A percentile compares a stretch with the other conserved stretches of the same genome.
phyloP scores from a whole-genome alignment of 2,797 vertebrate species.

The Intellagama lesueurii region DNA sequence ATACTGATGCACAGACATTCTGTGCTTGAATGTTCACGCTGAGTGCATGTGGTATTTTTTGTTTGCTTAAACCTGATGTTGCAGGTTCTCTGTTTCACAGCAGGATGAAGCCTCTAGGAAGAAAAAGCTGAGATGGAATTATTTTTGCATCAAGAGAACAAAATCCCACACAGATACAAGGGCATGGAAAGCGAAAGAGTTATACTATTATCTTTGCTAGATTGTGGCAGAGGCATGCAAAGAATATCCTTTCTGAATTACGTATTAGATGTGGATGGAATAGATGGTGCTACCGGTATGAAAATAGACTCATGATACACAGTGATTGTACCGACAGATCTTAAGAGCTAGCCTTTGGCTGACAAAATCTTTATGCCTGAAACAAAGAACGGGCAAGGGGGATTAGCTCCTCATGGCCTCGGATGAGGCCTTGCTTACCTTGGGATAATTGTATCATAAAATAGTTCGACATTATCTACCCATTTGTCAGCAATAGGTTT shows the following conservation, averaged over 20 bases:
- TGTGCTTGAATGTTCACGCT: not conserved
- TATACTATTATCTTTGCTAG: not conserved
- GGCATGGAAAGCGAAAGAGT: not conserved
- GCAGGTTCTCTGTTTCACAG: not conserved
- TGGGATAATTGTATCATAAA: conserved; percentile 72
- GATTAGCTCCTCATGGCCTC: conserved; percentile 37
- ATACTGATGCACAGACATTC: not conserved
- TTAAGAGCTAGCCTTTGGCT: conserved; percentile 48
- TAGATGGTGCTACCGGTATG: not conserved
- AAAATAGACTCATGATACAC: not conserved
- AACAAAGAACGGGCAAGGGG: conserved; percentile 24
- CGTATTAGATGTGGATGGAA: not conserved
- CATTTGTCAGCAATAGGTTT: conserved; percentile 70
- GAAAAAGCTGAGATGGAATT: not conserved
- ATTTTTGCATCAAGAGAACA: not conserved
- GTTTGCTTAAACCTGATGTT: not conserved
- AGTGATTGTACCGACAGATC: conserved; percentile 14
- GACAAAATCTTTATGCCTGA: conserved; percentile 41
- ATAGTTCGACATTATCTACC: conserved; percentile 78
- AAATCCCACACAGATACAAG: not conserved
- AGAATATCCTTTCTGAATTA: not conserved
- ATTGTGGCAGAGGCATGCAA: not conserved
- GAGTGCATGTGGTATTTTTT: not conserved
- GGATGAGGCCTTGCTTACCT: conserved; percentile 51
- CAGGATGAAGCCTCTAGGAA: not conserved